These are phyloP conservation scores for Elysia chlorotica DNA, from an alignment of 1,140 invertebrate genomes.

Conservation along the genomic window DNA sequence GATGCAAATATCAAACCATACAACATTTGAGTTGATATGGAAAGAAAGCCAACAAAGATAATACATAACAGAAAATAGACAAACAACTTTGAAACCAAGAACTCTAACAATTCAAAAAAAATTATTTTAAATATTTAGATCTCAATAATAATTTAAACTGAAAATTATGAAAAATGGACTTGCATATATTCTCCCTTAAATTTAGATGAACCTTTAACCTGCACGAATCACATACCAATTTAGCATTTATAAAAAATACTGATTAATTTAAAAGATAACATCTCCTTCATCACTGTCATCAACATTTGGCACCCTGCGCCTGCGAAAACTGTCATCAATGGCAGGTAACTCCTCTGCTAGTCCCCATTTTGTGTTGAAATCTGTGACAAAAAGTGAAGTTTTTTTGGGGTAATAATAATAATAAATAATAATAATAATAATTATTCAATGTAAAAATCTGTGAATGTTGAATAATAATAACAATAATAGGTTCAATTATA, in stretches of 20 bases:
- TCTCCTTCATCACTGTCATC: conserved; percentile 17
- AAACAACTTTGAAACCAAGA: too few relatives aligned
- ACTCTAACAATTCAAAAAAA: too few relatives aligned
- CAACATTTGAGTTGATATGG: too few relatives aligned
- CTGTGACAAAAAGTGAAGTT: neutral
- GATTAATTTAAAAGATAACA: neutral
- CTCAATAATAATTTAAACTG: neutral
- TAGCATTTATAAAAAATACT: too few relatives aligned
- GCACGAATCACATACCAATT: neutral
- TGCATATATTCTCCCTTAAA: neutral
- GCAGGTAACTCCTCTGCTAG: conserved; percentile 13
- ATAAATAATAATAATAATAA: neutral
- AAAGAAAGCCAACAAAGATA: too few relatives aligned
- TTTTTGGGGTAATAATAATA: neutral
- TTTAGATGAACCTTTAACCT: neutral
- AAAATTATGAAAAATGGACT: too few relatives aligned
- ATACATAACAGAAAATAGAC: too few relatives aligned
- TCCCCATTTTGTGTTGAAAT: neutral
- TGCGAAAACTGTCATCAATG: neutral
- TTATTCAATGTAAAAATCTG: neutral
- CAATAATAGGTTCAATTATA: neutral
- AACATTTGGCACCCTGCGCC: neutral
- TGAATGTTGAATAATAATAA: neutral
- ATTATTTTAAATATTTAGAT: neutral
- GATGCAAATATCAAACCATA: too few relatives aligned